phyloP scores from a whole-genome alignment of 2,888 invertebrate genomes.

The Drosophila engyochracea region DNA sequence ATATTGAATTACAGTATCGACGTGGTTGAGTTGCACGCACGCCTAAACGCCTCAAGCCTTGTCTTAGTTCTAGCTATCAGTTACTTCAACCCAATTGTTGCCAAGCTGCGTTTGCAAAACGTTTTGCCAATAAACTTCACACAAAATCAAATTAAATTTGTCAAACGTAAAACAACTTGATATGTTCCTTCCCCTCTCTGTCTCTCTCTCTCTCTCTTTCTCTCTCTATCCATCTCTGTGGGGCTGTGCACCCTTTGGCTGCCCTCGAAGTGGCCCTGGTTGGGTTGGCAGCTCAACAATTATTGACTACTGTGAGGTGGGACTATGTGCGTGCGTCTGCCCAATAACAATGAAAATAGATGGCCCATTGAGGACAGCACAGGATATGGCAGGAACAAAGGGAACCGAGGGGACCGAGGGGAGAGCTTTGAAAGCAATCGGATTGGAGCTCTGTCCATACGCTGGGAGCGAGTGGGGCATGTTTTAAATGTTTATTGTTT shows the following conservation, averaged over 20 bases:
- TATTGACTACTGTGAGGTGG: slow-evolving; percentile 47
- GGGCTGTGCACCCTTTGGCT: slow-evolving; percentile 39
- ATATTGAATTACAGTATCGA: slow-evolving; percentile 50
- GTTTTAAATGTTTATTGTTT: slow-evolving; percentile 76
- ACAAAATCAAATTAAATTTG: slow-evolving; percentile 81
- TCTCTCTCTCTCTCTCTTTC: not conserved
- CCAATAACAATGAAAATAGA: slow-evolving; percentile 78
- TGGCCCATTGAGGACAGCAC: slow-evolving; percentile 64
- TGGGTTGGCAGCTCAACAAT: slow-evolving; percentile 43
- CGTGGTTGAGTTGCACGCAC: slow-evolving; percentile 61
- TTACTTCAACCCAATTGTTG: slow-evolving; percentile 3
- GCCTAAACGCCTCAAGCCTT: slow-evolving; percentile 31
- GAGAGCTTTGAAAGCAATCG: not conserved
- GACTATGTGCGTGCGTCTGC: slow-evolving; percentile 55
- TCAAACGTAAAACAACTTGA: slow-evolving; percentile 78
- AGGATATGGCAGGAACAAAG: slow-evolving; percentile 17
- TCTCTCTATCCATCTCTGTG: not conserved
- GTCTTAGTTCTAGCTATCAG: slow-evolving; percentile 21
- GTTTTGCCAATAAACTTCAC: slow-evolving; percentile 80
- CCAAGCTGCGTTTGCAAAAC: slow-evolving; percentile 55
- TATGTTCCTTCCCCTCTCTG: slow-evolving; percentile 52
- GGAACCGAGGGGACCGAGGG: not conserved
- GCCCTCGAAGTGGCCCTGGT: slow-evolving; percentile 25
- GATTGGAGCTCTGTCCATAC: slow-evolving; percentile 11
- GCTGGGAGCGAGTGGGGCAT: slow-evolving; percentile 16